A percentile compares a stretch with the other conserved stretches of the same genome.
Evolutionary conservation across 2,888 invertebrate genomes (phyloP).

Genomic region (Leucophenga maculata): DNA sequence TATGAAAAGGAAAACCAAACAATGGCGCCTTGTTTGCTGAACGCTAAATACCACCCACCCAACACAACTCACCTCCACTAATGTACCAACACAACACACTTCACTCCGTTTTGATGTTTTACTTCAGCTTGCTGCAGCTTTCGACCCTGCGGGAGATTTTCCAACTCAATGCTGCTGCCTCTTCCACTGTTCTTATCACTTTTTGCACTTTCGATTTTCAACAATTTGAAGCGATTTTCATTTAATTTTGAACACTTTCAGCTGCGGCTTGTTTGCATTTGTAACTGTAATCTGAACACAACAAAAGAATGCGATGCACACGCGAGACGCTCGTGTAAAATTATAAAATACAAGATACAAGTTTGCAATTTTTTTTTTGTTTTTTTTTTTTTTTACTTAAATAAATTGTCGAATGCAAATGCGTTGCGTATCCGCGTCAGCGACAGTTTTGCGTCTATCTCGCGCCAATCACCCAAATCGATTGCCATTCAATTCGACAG

Average conservation of each 20-base stretch:
- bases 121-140: not conserved
- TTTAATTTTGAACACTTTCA: not conserved
- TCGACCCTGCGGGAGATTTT: not conserved
- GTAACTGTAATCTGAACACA: no score
- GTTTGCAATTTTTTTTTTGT: not conserved
- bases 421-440: conserved; percentile 1
- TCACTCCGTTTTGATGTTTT: not conserved
- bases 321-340: no score
- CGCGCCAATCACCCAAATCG: conserved; percentile 50
- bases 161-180: no score
- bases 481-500: conserved; percentile 34
- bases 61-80: conserved; percentile 26
- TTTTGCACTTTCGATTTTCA: conserved; percentile 11
- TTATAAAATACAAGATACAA: no score
- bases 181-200: conserved; percentile 2
- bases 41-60: conserved; percentile 6
- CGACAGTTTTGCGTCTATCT: conserved; percentile 26
- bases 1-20: conserved; percentile 23
- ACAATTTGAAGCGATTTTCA: conserved; percentile 5
- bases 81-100: not conserved
- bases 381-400: not conserved
- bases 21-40: conserved; percentile 5
- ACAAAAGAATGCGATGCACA: no score
- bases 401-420: not conserved
- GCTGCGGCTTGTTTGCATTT: no score